These are phyloP conservation scores for Tyrophagus putrescentiae DNA, from an alignment of 1,140 invertebrate genomes.

Conservation along the genomic window DNA sequence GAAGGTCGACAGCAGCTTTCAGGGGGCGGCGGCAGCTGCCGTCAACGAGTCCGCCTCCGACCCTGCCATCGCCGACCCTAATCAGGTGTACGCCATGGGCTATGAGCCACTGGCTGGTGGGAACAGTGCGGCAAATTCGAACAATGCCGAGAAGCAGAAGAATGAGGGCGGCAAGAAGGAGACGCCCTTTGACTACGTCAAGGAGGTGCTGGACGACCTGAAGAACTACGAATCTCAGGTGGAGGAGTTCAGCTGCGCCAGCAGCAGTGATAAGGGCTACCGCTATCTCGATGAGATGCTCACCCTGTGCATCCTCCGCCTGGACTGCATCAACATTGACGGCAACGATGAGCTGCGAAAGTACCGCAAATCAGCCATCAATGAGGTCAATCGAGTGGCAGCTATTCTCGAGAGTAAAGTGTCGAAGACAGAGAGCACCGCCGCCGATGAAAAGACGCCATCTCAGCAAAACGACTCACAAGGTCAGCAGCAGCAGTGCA, in stretches of 20 bases:
- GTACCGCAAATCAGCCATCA: constrained; percentile 69
- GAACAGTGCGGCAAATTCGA: background rate
- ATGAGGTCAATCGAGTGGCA: constrained; percentile 68
- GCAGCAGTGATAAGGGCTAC: constrained; percentile 63
- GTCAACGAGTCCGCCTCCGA: constrained; percentile 11
- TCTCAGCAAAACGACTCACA: no score
- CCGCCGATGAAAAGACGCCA: no score
- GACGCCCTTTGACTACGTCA: constrained; percentile 49
- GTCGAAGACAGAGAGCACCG: constrained; percentile 18
- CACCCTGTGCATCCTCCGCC: constrained; percentile 70
- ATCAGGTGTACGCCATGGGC: constrained; percentile 8
- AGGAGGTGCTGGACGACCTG: constrained; percentile 61
- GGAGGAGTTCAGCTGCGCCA: constrained; percentile 53
- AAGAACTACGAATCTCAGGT: constrained; percentile 58
- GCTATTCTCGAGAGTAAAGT: constrained; percentile 56
- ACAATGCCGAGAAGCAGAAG: constrained; percentile 1
- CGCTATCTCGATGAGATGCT: constrained; percentile 84
- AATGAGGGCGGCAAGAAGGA: constrained; percentile 16
- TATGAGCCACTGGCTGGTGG: background rate
- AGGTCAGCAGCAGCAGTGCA: no score
- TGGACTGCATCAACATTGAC: constrained; percentile 80
- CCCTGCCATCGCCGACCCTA: constrained; percentile 11
- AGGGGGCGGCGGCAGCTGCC: background rate
- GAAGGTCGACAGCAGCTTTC: background rate
- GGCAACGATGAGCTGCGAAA: constrained; percentile 71